Evolutionary conservation across 2,797 vertebrate species (phyloP), one percentile per base, ranked within the genome.

Genomic region (Karalla daura): DNA sequence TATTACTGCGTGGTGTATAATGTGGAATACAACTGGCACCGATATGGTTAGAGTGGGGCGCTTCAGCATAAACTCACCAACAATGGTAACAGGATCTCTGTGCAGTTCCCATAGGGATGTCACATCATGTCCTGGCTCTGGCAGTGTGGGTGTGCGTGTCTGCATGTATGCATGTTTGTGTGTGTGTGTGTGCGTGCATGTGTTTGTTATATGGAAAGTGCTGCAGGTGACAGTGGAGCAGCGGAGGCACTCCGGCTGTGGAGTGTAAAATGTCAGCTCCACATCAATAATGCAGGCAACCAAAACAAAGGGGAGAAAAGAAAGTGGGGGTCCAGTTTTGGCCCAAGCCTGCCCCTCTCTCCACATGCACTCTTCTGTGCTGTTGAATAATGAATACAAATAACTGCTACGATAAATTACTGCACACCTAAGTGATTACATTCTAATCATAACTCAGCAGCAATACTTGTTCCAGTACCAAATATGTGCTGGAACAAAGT

Each of bases 201-300:
- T n/a, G 46, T 27, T 25, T 59, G 33, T 53, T 60, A 54, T 63
- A 61, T 30, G 63, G 70, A 45, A 54, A 20, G 44, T 53, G 63
- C 71, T 80, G 74, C 67, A 66, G 68, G 76, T 84, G 74, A 81
- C 70, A 58, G 65, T 10, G 50, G 74, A n/a, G n/a, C n/a, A n/a
- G n/a, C n/a, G n/a, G n/a, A n/a, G 54, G 21, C 58, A 28, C 37
- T 24, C 45, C 47, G 74, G 58, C 55, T 66, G 53, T 43, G 59
- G 37, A 27, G 82, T 69, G 56, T 82, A 61, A 81, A 77, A 79
- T 89, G 73, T 86, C 83, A 84, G 46, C 59, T 47, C 12, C 32
- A 30, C 61, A 87, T 89, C 54, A 85, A 87, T 90, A 84, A 84
- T 89, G 77, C 79, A 90, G 27, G 13, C 44, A 0, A 0, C 41